A percentile compares a stretch with the other conserved stretches of the same genome.
phyloP scores from a whole-genome alignment of 2,113 vertebrate species.

The Corvus moneduloides region DNA sequence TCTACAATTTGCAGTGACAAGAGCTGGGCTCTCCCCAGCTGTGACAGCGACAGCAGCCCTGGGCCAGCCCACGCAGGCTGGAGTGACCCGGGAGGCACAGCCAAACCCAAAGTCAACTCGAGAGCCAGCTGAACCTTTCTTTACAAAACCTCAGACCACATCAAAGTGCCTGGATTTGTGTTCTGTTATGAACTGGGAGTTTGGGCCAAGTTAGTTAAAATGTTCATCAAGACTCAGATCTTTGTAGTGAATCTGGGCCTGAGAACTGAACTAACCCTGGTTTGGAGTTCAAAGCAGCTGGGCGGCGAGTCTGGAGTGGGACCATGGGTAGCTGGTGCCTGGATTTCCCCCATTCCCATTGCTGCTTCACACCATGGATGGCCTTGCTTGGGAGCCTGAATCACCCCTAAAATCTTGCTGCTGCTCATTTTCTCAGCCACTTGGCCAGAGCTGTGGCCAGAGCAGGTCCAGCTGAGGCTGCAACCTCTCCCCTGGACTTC shows the following conservation, averaged over 20 bases:
- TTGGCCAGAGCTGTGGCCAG: background rate
- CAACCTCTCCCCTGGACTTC: background rate
- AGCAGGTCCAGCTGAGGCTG: background rate
- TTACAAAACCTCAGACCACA: constrained; percentile 63
- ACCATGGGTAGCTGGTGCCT: background rate
- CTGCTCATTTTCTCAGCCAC: background rate
- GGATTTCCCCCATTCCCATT: rapidly evolving
- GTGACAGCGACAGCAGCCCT: background rate
- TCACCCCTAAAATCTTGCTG: background rate
- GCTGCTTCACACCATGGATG: rapidly evolving
- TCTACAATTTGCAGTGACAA: background rate
- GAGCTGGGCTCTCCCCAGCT: background rate
- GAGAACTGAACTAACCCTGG: background rate
- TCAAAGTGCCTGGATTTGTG: constrained; percentile 2
- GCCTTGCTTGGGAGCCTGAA: background rate
- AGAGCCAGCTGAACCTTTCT: constrained; percentile 45
- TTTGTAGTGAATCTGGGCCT: background rate
- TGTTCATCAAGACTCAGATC: background rate
- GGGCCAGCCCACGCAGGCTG: background rate
- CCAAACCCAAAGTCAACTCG: constrained; percentile 1
- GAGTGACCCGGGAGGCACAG: background rate
- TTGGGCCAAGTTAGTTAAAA: constrained; percentile 36
- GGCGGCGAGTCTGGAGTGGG: background rate
- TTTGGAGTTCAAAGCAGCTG: background rate
- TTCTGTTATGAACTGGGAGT: background rate